Conservation (phyloP, 2,888 invertebrate species). For the Monoplex corrugatus region DNA sequence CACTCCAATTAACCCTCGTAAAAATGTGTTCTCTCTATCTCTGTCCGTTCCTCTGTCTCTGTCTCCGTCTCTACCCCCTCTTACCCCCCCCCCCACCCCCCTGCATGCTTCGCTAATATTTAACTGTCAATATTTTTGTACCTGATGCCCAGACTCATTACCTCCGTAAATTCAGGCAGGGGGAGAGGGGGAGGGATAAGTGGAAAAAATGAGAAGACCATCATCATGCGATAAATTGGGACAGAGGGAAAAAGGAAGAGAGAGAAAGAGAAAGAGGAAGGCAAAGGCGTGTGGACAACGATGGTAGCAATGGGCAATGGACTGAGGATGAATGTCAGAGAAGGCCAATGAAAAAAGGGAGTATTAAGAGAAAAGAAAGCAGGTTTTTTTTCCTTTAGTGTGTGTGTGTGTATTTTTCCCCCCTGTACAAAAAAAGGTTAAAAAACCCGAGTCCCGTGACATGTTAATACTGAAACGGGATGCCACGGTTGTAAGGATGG, state of each 20-base stretch:
- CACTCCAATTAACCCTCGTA: too few species aligned
- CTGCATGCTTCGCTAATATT: background rate
- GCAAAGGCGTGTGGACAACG: background rate
- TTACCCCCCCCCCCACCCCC: too few species aligned
- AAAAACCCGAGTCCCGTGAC: slow-evolving; percentile 20
- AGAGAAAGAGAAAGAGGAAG: background rate
- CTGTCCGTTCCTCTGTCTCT: background rate
- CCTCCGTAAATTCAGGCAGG: background rate
- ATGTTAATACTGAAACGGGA: slow-evolving; percentile 44
- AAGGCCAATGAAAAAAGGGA: background rate
- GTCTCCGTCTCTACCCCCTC: background rate
- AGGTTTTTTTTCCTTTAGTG: background rate
- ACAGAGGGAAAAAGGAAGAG: background rate
- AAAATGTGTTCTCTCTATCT: slow-evolving; percentile 14
- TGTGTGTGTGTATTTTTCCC: background rate
- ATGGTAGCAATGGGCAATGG: background rate
- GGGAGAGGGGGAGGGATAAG: background rate
- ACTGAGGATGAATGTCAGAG: background rate
- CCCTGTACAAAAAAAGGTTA: background rate
- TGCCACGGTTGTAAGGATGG: background rate
- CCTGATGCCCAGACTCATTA: slow-evolving; percentile 9
- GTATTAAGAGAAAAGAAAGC: background rate
- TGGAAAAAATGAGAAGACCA: background rate
- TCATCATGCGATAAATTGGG: background rate
- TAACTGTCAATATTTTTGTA: slow-evolving; percentile 5